Percentiles rank a stretch among this genome's conserved stretches.
These are phyloP conservation scores for Caenorhabditis sp. DNA, from an alignment of 2,888 invertebrate genomes.

Conservation along the genomic window DNA sequence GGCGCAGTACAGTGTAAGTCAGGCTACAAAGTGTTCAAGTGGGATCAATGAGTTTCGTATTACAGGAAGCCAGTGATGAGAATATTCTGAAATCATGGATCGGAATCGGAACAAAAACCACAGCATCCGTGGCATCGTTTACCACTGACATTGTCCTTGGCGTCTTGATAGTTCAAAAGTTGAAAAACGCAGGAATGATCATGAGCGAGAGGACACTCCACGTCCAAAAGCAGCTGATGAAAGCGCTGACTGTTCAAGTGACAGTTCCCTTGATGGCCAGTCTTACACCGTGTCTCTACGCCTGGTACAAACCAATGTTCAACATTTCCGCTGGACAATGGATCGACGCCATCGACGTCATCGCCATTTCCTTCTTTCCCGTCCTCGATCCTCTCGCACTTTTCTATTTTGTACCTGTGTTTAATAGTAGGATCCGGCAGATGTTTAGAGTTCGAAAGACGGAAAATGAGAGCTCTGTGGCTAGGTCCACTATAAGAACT, in stretches of 20 bases:
- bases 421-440: neutral
- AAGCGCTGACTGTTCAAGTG: neutral
- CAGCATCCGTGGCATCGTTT: neutral
- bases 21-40: too few relatives aligned
- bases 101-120: neutral
- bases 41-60: too few relatives aligned
- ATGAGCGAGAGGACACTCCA: neutral
- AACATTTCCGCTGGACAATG: neutral
- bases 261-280: neutral
- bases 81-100: neutral
- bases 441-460: neutral
- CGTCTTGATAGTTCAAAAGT: neutral
- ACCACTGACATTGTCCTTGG: neutral
- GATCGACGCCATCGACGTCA: neutral
- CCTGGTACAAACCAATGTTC: conserved; percentile 11
- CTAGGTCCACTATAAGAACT: too few relatives aligned
- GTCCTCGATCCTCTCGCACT: neutral
- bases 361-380: conserved; percentile 1
- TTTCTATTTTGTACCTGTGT: neutral
- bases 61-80: neutral
- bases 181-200: neutral
- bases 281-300: neutral
- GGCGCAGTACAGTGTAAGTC: neutral
- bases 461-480: too few relatives aligned
- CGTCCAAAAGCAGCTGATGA: conserved; percentile 4